phyloP scores from a whole-genome alignment of 2,888 invertebrate genomes.

The Macroteleia sp. region DNA sequence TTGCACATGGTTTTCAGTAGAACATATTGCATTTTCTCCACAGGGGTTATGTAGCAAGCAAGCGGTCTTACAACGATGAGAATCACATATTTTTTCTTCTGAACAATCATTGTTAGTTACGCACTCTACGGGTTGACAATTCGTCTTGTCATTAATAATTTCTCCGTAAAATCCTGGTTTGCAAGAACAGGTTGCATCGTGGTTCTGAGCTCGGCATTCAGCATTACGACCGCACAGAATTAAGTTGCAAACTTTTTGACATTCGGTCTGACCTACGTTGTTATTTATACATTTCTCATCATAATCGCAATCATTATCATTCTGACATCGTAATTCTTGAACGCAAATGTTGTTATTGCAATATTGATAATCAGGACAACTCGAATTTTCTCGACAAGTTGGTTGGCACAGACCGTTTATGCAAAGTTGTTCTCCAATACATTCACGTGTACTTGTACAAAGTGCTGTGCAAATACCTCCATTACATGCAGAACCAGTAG shows the following conservation, averaged over 20 bases:
- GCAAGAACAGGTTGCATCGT: constrained; percentile 91
- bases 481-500: constrained; percentile 92
- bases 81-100: constrained; percentile 92
- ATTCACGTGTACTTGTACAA: constrained; percentile 92
- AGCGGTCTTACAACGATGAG: constrained; percentile 93
- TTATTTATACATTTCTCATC: constrained; percentile 90
- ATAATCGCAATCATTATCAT: constrained; percentile 89
- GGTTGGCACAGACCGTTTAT: constrained; percentile 93
- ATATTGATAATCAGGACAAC: constrained; percentile 93
- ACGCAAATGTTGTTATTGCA: constrained; percentile 93
- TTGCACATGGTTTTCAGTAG: constrained; percentile 92
- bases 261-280: constrained; percentile 90
- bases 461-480: constrained; percentile 92
- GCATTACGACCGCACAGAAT: constrained; percentile 93
- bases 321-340: constrained; percentile 90
- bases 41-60: constrained; percentile 93
- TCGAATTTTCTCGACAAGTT: constrained; percentile 91
- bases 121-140: constrained; percentile 93
- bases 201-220: constrained; percentile 89
- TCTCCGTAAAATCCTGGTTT: constrained; percentile 91
- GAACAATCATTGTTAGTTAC: constrained; percentile 89
- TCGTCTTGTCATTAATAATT: constrained; percentile 89
- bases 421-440: constrained; percentile 93
- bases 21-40: constrained; percentile 93
- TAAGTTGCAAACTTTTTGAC: constrained; percentile 90